These are phyloP conservation scores for Cataglyphis rosenhaueri DNA, from an alignment of 2,888 invertebrate genomes.

Conservation along the genomic window DNA sequence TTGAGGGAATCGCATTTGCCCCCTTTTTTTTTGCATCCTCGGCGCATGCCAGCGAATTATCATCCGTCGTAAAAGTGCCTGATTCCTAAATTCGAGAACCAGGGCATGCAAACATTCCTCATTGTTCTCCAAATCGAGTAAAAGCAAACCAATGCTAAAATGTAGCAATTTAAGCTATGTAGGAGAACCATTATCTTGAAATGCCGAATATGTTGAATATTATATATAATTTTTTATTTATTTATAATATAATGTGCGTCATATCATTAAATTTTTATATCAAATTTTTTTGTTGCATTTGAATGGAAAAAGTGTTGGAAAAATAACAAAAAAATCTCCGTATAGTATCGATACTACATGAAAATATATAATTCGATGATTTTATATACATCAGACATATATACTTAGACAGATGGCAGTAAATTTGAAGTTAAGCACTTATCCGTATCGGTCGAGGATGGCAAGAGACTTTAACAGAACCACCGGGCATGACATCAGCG, in stretches of 20 bases:
- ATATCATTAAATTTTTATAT: not conserved
- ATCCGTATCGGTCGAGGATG: constrained; percentile 55
- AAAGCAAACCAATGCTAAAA: not conserved
- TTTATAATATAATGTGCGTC: not conserved
- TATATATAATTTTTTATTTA: not conserved
- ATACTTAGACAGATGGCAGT: constrained; percentile 59
- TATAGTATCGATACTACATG: not conserved
- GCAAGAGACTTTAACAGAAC: constrained; percentile 55
- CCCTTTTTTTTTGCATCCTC: constrained; percentile 24
- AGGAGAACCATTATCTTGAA: not conserved
- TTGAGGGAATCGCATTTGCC: constrained; percentile 50
- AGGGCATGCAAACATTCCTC: constrained; percentile 16
- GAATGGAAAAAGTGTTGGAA: not conserved
- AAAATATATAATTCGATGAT: constrained; percentile 25
- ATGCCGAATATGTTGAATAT: not conserved
- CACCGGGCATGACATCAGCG: constrained; percentile 63
- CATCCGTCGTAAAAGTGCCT: constrained; percentile 44
- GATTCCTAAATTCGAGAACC: constrained; percentile 35
- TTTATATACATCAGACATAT: constrained; percentile 60
- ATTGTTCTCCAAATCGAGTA: not conserved
- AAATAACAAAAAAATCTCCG: not conserved
- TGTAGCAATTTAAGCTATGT: not conserved
- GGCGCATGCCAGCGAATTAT: constrained; percentile 46
- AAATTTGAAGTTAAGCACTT: constrained; percentile 72
- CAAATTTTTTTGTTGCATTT: not conserved